These are phyloP conservation scores for Drosophila lutescens DNA, from an alignment of 2,888 invertebrate genomes.

Conservation along the genomic window DNA sequence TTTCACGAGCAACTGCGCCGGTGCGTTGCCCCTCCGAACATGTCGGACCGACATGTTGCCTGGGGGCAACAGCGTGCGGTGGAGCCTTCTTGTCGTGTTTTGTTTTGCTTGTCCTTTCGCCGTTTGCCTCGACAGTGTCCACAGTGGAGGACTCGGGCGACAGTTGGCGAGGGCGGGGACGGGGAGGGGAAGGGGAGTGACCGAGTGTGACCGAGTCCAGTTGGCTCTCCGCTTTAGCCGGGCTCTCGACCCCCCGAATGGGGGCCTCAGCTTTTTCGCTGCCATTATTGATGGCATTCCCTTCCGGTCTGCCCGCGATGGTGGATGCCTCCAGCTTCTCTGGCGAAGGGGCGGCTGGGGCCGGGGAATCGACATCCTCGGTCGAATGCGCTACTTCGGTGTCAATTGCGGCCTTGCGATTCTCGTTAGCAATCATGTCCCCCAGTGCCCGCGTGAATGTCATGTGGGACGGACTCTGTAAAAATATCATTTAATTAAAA, in stretches of 20 bases:
- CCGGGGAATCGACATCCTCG: conserved; percentile 18
- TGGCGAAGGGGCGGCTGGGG: conserved; percentile 10
- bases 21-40: conserved; percentile 54
- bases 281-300: conserved; percentile 36
- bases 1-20: conserved; percentile 35
- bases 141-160: conserved; percentile 36
- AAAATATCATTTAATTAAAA: conserved; percentile 34
- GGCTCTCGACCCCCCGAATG: conserved; percentile 28
- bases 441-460: conserved; percentile 4
- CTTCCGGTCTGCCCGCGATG: conserved; percentile 39
- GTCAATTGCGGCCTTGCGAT: conserved; percentile 27
- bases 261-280: conserved; percentile 33
- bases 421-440: conserved; percentile 7
- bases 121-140: conserved; percentile 49
- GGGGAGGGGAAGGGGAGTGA: conserved; percentile 48
- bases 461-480: conserved; percentile 21
- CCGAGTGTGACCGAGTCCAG: conserved; percentile 69
- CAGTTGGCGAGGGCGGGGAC: conserved; percentile 45
- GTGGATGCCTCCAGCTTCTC: not conserved
- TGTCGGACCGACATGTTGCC: conserved; percentile 59
- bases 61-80: not conserved
- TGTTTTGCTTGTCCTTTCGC: conserved; percentile 80
- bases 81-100: conserved; percentile 58
- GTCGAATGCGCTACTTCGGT: conserved; percentile 18
- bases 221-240: conserved; percentile 33